Base-by-base conservation (phyloP, 2,797 vertebrate species). In the Periophthalmus magnuspinnatus region DNA sequence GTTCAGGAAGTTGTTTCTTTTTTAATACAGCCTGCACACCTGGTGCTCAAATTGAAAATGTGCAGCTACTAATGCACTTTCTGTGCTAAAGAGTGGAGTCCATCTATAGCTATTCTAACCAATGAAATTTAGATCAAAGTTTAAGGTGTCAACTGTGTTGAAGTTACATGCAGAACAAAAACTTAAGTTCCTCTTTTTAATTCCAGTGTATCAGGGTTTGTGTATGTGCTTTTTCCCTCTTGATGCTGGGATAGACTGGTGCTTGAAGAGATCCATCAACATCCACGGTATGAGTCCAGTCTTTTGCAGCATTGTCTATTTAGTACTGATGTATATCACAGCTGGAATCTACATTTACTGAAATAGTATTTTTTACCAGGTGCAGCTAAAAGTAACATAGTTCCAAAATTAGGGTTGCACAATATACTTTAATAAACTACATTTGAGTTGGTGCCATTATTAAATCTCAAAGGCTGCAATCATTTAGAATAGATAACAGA, bases 171-270 rank as follows among this genome's bases (percentile, higher is more conserved):
- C 7, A 54, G 48, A 59, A 71, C 34, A 79, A 68, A 66, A 75
- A 28, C n/a, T 19, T 28, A n/a, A 32, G 64, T 78, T 79, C 75
- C 67, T 75, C 45, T 81, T 84, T 83, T 84, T 84, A 19, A 74
- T 65, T 57, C 16, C 5, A 21, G 5, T 54, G 34, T 45, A 22
- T 33, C 59, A 61, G 21, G 16, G 21, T 5, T 19, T n/a, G 34
- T 61, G 17, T 64, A 21, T 21, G 41, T 21, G 61, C 61, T 5
- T n/a, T 41, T 62, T 61, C 33, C 33, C 33, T 34, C 33, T 10
- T 41, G 36, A 34, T 62, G 58, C 58, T 36, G 19, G 1, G 8
- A 9, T 17, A 36, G 57, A 9, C 11, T 33, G 32, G 0, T 54
- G 6, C 57, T 59, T 59, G 28, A 34, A 56, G 55, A 56, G 55